Conservation (phyloP, 64 coral and sea anemone genomes). For the Dendrophyllia cribrosa region DNA sequence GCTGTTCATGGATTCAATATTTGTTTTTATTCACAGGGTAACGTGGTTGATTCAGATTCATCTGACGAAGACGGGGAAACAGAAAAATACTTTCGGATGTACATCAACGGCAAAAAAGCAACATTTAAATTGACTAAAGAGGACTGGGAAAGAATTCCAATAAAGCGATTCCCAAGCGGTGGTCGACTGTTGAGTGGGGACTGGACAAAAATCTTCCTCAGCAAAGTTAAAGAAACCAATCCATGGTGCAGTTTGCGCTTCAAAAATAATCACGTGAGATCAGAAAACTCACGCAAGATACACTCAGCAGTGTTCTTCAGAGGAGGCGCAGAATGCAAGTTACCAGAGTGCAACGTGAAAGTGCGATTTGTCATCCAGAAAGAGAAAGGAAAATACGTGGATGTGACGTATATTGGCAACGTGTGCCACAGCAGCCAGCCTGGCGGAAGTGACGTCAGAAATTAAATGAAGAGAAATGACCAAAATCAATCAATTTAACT, state of each 20-base stretch:
- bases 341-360: slow-evolving; percentile 47
- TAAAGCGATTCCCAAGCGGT: slow-evolving; percentile 41
- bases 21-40: background rate
- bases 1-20: too few species aligned
- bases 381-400: slow-evolving; percentile 40
- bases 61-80: slow-evolving; percentile 23
- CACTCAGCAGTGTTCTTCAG: slow-evolving; percentile 53
- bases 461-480: too few species aligned
- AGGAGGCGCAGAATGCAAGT: slow-evolving; percentile 49
- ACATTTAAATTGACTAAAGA: slow-evolving; percentile 38
- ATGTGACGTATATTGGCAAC: slow-evolving; percentile 24
- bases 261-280: slow-evolving; percentile 57
- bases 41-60: slow-evolving; percentile 23
- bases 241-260: slow-evolving; percentile 58
- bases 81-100: slow-evolving; percentile 32
- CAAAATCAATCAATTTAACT: too few species aligned
- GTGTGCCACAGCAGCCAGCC: slow-evolving; percentile 42
- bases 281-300: slow-evolving; percentile 48
- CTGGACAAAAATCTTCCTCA: slow-evolving; percentile 41
- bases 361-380: slow-evolving; percentile 48
- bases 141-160: slow-evolving; percentile 43
- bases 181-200: slow-evolving; percentile 38
- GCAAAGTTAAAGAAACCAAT: slow-evolving; percentile 51
- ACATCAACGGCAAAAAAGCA: slow-evolving; percentile 35
- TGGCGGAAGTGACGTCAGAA: background rate